These are phyloP conservation scores for Proteles cristata DNA, from an alignment of 2,113 vertebrate genomes.

Conservation along the genomic window DNA sequence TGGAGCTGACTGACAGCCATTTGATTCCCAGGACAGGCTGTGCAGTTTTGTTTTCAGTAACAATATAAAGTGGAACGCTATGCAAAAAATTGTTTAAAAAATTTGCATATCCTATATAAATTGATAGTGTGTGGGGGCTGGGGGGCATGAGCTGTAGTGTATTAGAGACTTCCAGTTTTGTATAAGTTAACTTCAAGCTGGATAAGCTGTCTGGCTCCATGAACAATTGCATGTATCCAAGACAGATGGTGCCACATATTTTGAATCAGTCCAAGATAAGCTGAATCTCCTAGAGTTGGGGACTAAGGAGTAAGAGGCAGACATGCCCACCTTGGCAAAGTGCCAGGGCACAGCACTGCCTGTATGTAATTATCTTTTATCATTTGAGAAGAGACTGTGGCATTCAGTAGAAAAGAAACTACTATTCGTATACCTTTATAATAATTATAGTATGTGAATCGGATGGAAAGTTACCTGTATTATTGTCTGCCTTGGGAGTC, in stretches of 20 bases:
- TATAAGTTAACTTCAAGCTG: not conserved
- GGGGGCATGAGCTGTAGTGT: not conserved
- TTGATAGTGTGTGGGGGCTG: not conserved
- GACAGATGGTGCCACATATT: not conserved
- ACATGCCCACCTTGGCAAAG: not conserved
- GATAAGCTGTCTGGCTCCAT: not conserved
- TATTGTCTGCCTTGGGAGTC: slow-evolving; percentile 48
- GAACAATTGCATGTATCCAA: not conserved
- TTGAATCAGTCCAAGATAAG: not conserved
- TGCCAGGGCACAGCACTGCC: not conserved
- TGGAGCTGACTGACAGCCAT: not conserved
- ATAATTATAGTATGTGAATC: not conserved
- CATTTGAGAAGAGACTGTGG: not conserved
- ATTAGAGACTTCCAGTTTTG: not conserved
- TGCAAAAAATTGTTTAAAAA: not conserved
- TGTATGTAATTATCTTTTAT: not conserved
- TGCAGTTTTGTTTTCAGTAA: not conserved
- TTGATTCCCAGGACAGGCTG: slow-evolving; percentile 25
- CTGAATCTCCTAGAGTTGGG: not conserved
- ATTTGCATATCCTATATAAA: not conserved
- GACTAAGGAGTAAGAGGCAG: not conserved
- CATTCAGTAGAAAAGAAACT: not conserved
- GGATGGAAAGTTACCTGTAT: not conserved
- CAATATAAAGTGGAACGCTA: not conserved
- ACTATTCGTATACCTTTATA: not conserved